Conservation (phyloP, 2,888 invertebrate genomes). For the Meghimatium bilineatum region DNA sequence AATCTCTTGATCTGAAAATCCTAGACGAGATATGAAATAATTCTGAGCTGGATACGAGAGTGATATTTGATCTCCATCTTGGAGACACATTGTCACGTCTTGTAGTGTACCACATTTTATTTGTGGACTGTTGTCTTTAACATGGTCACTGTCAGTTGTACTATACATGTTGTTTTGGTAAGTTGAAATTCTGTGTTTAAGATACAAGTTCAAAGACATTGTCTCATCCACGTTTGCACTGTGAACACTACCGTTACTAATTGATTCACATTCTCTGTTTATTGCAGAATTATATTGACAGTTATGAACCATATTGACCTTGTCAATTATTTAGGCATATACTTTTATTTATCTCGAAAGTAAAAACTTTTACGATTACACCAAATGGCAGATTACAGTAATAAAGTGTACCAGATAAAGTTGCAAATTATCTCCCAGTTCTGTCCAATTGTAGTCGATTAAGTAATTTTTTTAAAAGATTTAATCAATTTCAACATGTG, state of each 20-base stretch:
- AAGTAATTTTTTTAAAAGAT: too few relatives aligned
- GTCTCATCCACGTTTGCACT: neutral
- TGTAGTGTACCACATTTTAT: constrained; percentile 1
- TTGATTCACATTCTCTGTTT: neutral
- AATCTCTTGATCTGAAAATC: neutral
- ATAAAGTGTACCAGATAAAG: too few relatives aligned
- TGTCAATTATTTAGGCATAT: too few relatives aligned
- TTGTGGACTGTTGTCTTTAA: neutral
- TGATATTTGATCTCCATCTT: neutral
- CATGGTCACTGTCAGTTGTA: neutral
- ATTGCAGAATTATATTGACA: neutral
- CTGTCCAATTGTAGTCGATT: too few relatives aligned
- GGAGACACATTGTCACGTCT: neutral
- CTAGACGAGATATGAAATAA: neutral
- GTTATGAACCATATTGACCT: neutral
- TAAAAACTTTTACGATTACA: too few relatives aligned
- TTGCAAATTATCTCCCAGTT: too few relatives aligned
- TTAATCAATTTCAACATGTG: too few relatives aligned
- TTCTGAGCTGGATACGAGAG: neutral
- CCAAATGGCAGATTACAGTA: too few relatives aligned
- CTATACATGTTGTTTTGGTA: neutral
- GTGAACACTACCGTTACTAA: neutral
- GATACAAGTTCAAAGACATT: neutral
- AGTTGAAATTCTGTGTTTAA: neutral
- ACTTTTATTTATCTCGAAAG: too few relatives aligned